A percentile compares a stretch with the other conserved stretches of the same genome.
These are phyloP conservation scores for Opisthocomus hoazin DNA, from an alignment of 2,113 vertebrate species.

Conservation along the genomic window DNA sequence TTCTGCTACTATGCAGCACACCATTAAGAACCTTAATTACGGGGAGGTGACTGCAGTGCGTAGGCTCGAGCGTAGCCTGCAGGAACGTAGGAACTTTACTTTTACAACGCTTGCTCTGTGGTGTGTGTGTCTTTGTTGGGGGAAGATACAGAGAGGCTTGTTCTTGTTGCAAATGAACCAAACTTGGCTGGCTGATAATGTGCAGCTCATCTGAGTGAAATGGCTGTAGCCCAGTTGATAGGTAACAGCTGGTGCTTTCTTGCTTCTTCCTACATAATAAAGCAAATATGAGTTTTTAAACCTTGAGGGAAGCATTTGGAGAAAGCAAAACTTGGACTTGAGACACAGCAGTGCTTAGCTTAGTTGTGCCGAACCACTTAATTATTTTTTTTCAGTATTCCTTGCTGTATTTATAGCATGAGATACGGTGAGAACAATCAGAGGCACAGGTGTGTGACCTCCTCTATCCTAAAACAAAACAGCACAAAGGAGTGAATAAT, in stretches of 20 bases:
- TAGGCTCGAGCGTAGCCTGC: background rate
- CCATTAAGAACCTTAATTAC: background rate
- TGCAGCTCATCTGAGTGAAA: background rate
- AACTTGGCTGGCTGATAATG: background rate
- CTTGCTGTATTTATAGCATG: background rate
- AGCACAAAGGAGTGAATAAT: background rate
- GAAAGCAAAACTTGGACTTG: background rate
- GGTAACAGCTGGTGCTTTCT: background rate
- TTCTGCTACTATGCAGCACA: background rate
- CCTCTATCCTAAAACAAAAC: background rate
- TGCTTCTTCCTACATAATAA: background rate
- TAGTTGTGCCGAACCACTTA: background rate
- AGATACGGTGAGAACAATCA: background rate
- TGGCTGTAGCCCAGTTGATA: background rate
- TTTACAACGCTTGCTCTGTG: background rate
- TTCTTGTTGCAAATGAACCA: background rate
- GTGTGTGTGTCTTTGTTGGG: background rate
- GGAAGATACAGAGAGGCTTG: background rate
- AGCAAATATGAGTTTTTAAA: background rate
- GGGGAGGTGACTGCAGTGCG: background rate
- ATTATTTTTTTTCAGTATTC: background rate
- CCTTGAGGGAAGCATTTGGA: background rate
- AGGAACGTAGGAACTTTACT: background rate
- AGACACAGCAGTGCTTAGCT: background rate
- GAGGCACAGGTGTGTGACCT: background rate